Percentiles rank a stretch among this genome's conserved stretches.
Evolutionary conservation across 2,888 invertebrate genomes (phyloP).

Genomic region (Drosophila setosimentum): DNA sequence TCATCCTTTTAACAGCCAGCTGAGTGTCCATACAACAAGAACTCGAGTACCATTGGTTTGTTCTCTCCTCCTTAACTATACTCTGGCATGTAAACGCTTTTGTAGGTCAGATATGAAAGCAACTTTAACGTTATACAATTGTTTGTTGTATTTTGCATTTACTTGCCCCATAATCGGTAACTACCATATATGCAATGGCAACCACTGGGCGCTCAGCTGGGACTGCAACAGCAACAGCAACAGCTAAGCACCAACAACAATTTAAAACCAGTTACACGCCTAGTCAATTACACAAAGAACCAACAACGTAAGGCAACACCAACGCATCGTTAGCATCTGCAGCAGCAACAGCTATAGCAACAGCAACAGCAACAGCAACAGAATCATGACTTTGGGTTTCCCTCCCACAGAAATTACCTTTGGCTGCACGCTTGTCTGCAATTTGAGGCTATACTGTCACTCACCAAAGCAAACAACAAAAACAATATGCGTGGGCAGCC

Average conservation of each 20-base stretch:
- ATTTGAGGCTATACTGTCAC: conserved; percentile 75
- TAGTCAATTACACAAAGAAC: conserved; percentile 75
- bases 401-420: conserved; percentile 15
- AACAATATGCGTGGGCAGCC: conserved; percentile 49
- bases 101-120: conserved; percentile 65
- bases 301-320: conserved; percentile 55
- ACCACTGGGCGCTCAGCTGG: conserved; percentile 11
- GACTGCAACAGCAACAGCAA: conserved; percentile 30
- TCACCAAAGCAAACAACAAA: conserved; percentile 48
- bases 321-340: conserved; percentile 63
- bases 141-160: conserved; percentile 46
- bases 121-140: conserved; percentile 26
- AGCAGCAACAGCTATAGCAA: conserved; percentile 29
- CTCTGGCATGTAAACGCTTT: conserved; percentile 23
- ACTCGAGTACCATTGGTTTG: conserved; percentile 36
- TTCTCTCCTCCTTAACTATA: conserved; percentile 1
- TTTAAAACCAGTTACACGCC: conserved; percentile 76
- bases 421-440: conserved; percentile 61
- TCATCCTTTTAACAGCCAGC: conserved; percentile 42
- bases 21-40: conserved; percentile 38
- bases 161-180: conserved; percentile 38
- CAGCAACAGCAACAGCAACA: conserved; percentile 2
- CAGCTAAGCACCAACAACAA: conserved; percentile 46
- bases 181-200: conserved; percentile 36
- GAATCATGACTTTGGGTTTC: conserved; percentile 15